These are phyloP conservation scores for Poeciliopsis paucimaculata DNA, from an alignment of 2,797 vertebrate species.

Conservation along the genomic window DNA sequence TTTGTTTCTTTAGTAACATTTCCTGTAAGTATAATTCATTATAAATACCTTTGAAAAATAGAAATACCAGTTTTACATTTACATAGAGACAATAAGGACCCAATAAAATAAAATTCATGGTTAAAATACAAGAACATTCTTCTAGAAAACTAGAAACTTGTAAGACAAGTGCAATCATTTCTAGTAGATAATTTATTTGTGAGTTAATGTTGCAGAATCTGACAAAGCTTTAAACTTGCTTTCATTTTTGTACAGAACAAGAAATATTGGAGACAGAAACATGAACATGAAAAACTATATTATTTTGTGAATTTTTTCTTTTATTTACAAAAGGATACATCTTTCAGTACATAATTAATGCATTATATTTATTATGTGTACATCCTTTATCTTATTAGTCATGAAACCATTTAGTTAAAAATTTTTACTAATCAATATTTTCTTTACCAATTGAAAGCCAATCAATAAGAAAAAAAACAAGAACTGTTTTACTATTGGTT, in stretches of 20 bases:
- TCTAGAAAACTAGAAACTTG: background rate
- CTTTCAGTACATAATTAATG: background rate
- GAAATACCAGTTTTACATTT: background rate
- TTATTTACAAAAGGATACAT: background rate
- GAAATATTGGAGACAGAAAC: background rate
- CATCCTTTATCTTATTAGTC: too few relatives aligned
- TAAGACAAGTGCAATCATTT: background rate
- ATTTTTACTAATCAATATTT: too few relatives aligned
- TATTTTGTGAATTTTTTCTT: background rate
- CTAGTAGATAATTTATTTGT: background rate
- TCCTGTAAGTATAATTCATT: background rate
- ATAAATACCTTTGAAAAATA: background rate
- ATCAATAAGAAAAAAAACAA: background rate
- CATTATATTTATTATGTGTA: too few relatives aligned
- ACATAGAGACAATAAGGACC: background rate
- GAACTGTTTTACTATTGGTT: background rate
- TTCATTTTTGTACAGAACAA: background rate
- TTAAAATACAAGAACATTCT: background rate
- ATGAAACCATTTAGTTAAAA: too few relatives aligned
- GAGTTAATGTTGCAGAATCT: background rate
- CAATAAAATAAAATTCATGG: background rate
- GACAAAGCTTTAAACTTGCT: background rate
- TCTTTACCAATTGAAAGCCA: background rate
- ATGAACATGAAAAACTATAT: background rate
- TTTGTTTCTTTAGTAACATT: background rate